Evolutionary conservation across 2,888 invertebrate genomes (phyloP).

Genomic region (Empis livida): DNA sequence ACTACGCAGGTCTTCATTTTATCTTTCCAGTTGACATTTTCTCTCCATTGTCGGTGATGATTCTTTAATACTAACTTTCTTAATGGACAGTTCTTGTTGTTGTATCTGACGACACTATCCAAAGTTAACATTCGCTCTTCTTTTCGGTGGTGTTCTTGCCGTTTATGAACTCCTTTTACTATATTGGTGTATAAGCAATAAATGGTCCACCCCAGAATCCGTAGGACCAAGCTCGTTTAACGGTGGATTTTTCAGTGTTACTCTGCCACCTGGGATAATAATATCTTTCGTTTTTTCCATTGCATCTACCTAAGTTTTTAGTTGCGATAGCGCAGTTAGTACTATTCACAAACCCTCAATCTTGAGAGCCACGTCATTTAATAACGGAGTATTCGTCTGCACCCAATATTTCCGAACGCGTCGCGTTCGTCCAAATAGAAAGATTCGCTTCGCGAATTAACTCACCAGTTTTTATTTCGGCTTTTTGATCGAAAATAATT

Average conservation of each 20-base stretch:
- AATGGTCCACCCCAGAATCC: constrained; percentile 3
- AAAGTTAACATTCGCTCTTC: neutral
- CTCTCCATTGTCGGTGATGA: neutral
- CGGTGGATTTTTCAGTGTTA: neutral
- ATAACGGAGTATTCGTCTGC: no score
- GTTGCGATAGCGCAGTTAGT: no score
- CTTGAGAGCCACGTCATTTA: no score
- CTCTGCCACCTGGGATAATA: constrained; percentile 1
- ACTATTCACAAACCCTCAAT: no score
- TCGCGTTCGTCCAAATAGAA: no score
- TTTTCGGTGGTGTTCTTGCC: neutral
- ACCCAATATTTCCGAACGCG: no score
- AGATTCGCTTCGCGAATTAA: no score
- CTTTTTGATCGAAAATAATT: no score
- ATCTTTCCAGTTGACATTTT: no score
- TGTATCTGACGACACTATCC: neutral
- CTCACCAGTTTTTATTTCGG: no score
- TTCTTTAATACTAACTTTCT: neutral
- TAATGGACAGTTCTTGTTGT: neutral
- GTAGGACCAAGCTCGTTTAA: neutral
- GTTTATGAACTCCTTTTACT: neutral
- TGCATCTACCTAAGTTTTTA: neutral
- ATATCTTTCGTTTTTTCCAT: neutral
- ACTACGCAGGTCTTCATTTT: no score
- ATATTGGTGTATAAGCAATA: neutral